Evolutionary conservation across 2,113 vertebrate species (phyloP).

Genomic region (Sylvicapra grimmia): DNA sequence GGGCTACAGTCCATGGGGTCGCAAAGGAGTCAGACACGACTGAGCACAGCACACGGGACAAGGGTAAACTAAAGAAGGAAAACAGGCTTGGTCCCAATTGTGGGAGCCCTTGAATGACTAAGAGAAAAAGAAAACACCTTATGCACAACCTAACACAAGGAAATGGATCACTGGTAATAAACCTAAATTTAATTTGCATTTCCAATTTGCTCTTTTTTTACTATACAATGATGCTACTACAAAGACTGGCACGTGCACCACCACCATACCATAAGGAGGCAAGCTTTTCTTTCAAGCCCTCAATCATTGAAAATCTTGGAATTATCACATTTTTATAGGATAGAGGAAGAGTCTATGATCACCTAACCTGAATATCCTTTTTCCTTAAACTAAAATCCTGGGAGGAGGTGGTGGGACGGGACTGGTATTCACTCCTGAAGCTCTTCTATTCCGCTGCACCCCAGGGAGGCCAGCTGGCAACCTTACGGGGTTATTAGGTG

Average conservation of each 20-base stretch:
- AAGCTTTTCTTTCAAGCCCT: background rate
- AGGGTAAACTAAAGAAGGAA: background rate
- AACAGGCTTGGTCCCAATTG: background rate
- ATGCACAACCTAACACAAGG: background rate
- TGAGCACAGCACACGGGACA: background rate
- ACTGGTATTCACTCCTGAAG: background rate
- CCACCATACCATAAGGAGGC: background rate
- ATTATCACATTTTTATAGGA: background rate
- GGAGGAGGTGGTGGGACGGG: accelerated
- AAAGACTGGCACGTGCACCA: background rate
- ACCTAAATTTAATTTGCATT: background rate
- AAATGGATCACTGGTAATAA: background rate
- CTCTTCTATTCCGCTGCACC: background rate
- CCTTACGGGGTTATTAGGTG: background rate
- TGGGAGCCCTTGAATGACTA: background rate
- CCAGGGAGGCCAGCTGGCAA: background rate
- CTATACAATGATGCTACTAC: background rate
- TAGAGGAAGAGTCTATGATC: background rate
- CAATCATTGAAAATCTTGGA: background rate
- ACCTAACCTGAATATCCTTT: background rate
- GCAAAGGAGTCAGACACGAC: background rate
- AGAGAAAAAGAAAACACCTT: background rate
- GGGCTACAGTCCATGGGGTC: background rate
- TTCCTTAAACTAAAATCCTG: background rate
- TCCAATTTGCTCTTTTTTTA: background rate